These are phyloP conservation scores for Thaumatotibia leucotreta DNA, from an alignment of 1,140 invertebrate species.

Conservation along the genomic window DNA sequence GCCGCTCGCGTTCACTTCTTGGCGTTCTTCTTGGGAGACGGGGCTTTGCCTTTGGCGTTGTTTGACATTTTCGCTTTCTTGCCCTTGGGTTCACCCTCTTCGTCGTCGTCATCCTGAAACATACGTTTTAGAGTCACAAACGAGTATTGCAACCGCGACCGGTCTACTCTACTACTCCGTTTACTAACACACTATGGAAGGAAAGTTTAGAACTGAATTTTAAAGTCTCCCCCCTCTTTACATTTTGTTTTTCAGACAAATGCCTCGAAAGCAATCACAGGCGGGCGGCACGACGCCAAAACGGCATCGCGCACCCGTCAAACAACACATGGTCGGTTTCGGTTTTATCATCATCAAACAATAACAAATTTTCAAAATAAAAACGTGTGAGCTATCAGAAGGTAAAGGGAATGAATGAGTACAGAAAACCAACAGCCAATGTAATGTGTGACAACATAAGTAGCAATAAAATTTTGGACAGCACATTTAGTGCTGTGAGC, in stretches of 20 bases:
- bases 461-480: constrained; percentile 26
- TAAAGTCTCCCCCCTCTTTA: neutral
- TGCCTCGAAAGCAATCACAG: constrained; percentile 62
- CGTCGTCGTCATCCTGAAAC: constrained; percentile 79
- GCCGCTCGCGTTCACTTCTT: constrained; percentile 65
- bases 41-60: constrained; percentile 78
- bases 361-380: constrained; percentile 12
- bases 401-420: constrained; percentile 70
- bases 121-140: neutral
- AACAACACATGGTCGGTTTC: constrained; percentile 46
- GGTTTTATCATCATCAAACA: constrained; percentile 57
- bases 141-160: neutral
- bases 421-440: constrained; percentile 75
- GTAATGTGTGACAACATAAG: constrained; percentile 19
- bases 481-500: constrained; percentile 5
- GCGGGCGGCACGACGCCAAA: constrained; percentile 47
- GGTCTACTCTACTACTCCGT: neutral
- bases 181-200: neutral
- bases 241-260: constrained; percentile 57
- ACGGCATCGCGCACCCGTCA: constrained; percentile 54
- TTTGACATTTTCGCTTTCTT: constrained; percentile 82
- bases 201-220: neutral
- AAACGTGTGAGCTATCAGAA: constrained; percentile 51
- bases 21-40: constrained; percentile 74
- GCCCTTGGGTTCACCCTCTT: constrained; percentile 80